Evolutionary conservation across 2,797 vertebrate species (phyloP).

Genomic region (Geotria australis): DNA sequence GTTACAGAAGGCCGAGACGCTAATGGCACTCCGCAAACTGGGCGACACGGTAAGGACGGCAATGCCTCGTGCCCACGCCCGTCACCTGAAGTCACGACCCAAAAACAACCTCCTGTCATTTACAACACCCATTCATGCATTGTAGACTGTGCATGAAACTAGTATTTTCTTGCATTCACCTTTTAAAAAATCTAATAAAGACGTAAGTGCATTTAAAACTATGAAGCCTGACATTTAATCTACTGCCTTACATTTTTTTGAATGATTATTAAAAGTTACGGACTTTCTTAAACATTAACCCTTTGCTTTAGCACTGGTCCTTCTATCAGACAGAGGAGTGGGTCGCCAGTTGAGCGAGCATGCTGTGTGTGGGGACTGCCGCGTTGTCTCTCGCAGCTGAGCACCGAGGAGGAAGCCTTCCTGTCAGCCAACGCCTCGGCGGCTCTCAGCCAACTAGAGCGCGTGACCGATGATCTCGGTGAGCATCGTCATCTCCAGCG

Average conservation of each 20-base stretch:
- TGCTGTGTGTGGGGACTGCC: too few relatives aligned
- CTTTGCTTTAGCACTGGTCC: too few relatives aligned
- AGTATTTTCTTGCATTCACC: too few relatives aligned
- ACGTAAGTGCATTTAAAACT: too few relatives aligned
- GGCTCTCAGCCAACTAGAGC: constrained; percentile 71
- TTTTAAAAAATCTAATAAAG: too few relatives aligned
- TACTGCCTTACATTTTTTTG: neutral
- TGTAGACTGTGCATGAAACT: too few relatives aligned
- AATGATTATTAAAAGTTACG: neutral
- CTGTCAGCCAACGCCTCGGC: constrained; percentile 51
- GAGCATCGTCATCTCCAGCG: constrained; percentile 7
- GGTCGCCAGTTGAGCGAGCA: neutral
- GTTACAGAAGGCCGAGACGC: constrained; percentile 81
- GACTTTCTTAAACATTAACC: too few relatives aligned
- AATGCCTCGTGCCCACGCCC: neutral
- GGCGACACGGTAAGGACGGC: constrained; percentile 44
- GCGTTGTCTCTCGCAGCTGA: constrained; percentile 20
- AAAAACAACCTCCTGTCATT: too few relatives aligned
- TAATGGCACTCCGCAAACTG: constrained; percentile 66
- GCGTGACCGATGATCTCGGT: constrained; percentile 49
- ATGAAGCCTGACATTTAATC: neutral
- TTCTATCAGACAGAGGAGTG: neutral
- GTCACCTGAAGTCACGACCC: too few relatives aligned
- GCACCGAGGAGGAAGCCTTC: constrained; percentile 51
- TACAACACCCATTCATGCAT: too few relatives aligned